phyloP scores from a whole-genome alignment of 2,113 vertebrate genomes.

The Fulmarus glacialis region DNA sequence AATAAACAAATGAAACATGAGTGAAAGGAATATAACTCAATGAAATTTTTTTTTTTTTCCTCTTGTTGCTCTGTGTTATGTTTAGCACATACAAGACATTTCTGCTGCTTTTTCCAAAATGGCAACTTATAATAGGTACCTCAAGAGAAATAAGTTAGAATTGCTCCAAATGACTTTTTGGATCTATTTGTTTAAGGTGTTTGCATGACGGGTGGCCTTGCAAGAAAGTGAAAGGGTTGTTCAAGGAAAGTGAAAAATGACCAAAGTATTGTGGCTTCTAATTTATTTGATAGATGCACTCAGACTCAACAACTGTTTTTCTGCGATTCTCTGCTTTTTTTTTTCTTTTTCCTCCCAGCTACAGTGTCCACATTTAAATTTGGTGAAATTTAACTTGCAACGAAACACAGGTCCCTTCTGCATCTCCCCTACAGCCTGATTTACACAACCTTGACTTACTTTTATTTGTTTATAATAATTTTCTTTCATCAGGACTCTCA shows the following conservation, averaged over 20 bases:
- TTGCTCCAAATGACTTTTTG: not conserved
- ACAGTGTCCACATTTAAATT: not conserved
- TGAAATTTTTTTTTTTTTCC: not conserved
- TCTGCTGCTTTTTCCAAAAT: not conserved
- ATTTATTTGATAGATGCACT: slow-evolving; percentile 24
- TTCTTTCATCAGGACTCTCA: not conserved
- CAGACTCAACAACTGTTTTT: not conserved
- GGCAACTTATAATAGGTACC: not conserved
- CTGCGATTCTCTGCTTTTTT: not conserved
- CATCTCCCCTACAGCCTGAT: not conserved
- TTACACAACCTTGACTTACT: not conserved
- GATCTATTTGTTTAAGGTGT: not conserved
- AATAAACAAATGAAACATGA: not conserved
- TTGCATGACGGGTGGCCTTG: not conserved
- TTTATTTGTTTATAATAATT: not conserved
- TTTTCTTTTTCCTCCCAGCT: not conserved
- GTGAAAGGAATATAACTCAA: not conserved
- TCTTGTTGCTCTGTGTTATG: not conserved
- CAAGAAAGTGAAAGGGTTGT: not conserved
- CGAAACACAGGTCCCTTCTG: not conserved
- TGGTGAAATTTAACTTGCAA: not conserved
- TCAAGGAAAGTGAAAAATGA: slow-evolving; percentile 14
- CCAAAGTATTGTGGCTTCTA: not conserved
- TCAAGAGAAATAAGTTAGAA: not conserved
- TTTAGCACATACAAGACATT: not conserved